Conservation (phyloP, 2,888 invertebrate species). For the Sarcophaga carnaria region DNA sequence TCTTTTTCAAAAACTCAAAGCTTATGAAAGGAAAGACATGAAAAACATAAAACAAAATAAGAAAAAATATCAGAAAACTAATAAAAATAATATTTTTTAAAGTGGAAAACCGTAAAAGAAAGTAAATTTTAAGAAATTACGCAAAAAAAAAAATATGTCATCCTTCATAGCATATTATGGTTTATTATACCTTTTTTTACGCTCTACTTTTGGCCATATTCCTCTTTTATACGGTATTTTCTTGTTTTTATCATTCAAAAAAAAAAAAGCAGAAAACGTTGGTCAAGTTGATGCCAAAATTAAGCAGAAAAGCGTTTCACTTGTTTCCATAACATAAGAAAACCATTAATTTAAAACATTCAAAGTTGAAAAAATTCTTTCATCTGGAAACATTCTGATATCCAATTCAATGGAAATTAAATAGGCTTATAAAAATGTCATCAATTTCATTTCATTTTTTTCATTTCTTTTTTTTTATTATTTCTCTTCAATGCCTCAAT, state of each 20-base stretch:
- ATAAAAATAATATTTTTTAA: slow-evolving; percentile 40
- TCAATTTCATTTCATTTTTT: slow-evolving; percentile 51
- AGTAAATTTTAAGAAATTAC: slow-evolving; percentile 7
- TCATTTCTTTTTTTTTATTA: too few species aligned
- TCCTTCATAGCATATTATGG: slow-evolving; percentile 25
- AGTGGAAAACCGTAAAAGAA: neutral
- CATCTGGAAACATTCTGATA: slow-evolving; percentile 78
- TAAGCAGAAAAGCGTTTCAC: slow-evolving; percentile 44
- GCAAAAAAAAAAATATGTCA: slow-evolving; percentile 44
- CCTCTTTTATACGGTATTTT: neutral
- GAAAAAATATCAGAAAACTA: slow-evolving; percentile 28
- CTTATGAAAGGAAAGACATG: neutral
- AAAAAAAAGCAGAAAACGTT: neutral
- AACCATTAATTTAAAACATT: slow-evolving; percentile 61
- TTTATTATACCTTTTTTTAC: neutral
- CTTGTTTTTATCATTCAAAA: neutral
- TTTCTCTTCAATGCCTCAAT: slow-evolving; percentile 6
- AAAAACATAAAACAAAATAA: slow-evolving; percentile 3
- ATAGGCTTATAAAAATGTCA: slow-evolving; percentile 52
- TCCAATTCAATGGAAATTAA: slow-evolving; percentile 70
- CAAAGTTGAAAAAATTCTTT: slow-evolving; percentile 75
- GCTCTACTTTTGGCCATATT: neutral
- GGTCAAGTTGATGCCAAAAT: slow-evolving; percentile 63
- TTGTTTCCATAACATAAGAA: slow-evolving; percentile 52
- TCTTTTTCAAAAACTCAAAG: neutral